Evolutionary conservation across 1,140 invertebrate genomes (phyloP), one percentile per base, ranked within the genome.

Genomic region (Sitodiplosis mosellana): DNA sequence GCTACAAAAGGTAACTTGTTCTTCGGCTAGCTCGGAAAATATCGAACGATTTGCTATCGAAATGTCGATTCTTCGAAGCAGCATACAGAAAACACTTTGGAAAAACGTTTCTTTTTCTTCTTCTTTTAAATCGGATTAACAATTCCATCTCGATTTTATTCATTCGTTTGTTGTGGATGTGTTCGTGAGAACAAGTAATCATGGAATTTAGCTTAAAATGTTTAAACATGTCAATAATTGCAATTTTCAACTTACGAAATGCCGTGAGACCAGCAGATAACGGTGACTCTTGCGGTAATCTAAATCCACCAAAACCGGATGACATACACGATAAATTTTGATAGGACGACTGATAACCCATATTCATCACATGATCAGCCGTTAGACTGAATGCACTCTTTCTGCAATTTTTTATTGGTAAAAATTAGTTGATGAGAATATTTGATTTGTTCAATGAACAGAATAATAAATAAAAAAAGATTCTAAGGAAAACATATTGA

Each of bases 261-360:
- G 61, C 61, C 0, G 60, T 56, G 34, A 63, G 59, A 45, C 61
- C 61, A 11, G 59, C 61, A 15, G 54, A 55, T 33, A 63, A 59
- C 19, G 61, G 58, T 7, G 57, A 48, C 48, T 63, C 60, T 19
- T 47, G 38, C 2, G 59, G 48, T 43, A 63, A 61, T 0, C 53
- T 41, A 12, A 27, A 20, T 33, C 37, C 33, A 5, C 20, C 12
- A 21, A 43, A 43, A 18, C 41, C 20, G 2, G 41, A 21, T 43
- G 22, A 42, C 4, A 41, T 12, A 33, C 20, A 21, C n/a, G 27
- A 37, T 19, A 46, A 33, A 11, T 46, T 19, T 22, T 33, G 10
- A 33, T 17, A n/a, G 3, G 8, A 34, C n/a, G 15, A 34, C 18
- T 46, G 15, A 19, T 34, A 6, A 18, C 6, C 34, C n/a, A 22